Conservation (phyloP, 1,140 invertebrate genomes). For the Rhynchophorus ferrugineus region DNA sequence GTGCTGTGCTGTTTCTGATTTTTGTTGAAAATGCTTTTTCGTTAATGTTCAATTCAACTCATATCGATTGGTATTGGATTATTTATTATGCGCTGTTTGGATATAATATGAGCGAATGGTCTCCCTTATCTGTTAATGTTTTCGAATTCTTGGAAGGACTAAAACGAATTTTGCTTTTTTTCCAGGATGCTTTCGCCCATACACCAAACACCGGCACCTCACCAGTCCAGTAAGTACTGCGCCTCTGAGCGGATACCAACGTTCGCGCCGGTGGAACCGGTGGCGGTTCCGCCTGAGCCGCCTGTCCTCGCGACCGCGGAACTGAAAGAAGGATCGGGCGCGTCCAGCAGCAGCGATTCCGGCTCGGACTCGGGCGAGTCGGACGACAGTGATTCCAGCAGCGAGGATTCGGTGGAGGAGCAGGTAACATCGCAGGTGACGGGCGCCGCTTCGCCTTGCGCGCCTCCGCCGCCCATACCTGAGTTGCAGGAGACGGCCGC, state of each 20-base stretch:
- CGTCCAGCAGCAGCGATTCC: slow-evolving; percentile 3
- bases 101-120: too few species aligned
- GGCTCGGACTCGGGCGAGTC: slow-evolving; percentile 19
- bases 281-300: slow-evolving; percentile 31
- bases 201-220: slow-evolving; percentile 23
- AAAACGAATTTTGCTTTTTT: too few species aligned
- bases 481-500: slow-evolving; percentile 33
- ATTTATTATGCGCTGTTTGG: too few species aligned
- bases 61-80: too few species aligned
- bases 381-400: slow-evolving; percentile 47
- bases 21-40: too few species aligned
- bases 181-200: slow-evolving; percentile 38
- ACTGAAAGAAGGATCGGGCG: too few species aligned
- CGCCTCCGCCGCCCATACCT: slow-evolving; percentile 27
- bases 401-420: slow-evolving; percentile 48
- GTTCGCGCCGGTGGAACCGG: slow-evolving; percentile 7
- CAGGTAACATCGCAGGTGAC: slow-evolving; percentile 16
- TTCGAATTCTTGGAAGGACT: too few species aligned
- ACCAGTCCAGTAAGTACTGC: slow-evolving; percentile 22
- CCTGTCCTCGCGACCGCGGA: too few species aligned
- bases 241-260: slow-evolving; percentile 15
- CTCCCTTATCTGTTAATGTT: too few species aligned
- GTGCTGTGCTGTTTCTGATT: too few species aligned
- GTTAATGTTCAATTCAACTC: too few species aligned
- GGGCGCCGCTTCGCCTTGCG: background rate